Evolutionary conservation across 2,888 invertebrate genomes (phyloP).

Genomic region (Caenorhabditis sulstoni): DNA sequence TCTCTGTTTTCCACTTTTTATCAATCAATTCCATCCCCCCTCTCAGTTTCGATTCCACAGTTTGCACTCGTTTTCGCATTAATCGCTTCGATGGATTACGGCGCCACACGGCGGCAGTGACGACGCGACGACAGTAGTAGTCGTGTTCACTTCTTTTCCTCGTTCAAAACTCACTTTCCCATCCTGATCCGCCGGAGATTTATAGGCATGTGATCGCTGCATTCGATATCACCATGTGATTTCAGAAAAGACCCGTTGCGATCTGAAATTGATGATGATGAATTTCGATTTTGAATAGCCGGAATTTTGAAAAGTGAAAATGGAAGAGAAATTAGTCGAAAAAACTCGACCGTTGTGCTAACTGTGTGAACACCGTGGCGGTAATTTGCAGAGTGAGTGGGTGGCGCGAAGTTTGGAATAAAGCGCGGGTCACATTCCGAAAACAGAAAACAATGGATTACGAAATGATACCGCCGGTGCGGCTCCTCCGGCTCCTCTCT

Average conservation of each 20-base stretch:
- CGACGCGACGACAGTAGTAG: not conserved
- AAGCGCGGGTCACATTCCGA: not conserved
- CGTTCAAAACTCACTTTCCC: slow-evolving; percentile 45
- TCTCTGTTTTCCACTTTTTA: slow-evolving; percentile 2
- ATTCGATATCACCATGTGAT: slow-evolving; percentile 26
- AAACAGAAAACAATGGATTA: slow-evolving; percentile 23
- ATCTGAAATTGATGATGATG: not conserved
- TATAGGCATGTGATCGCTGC: slow-evolving; percentile 12
- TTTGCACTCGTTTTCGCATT: slow-evolving; percentile 40
- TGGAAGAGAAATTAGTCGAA: not conserved
- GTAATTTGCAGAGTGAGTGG: too few species aligned
- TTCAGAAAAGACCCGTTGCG: slow-evolving; percentile 27
- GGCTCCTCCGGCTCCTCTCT: slow-evolving; percentile 6
- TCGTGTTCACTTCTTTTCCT: not conserved
- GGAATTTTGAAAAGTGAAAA: not conserved
- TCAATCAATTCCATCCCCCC: slow-evolving; percentile 4
- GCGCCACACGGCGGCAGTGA: not conserved
- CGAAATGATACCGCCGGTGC: slow-evolving; percentile 27
- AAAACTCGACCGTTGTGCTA: not conserved
- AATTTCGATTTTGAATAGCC: not conserved
- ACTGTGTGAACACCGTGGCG: not conserved
- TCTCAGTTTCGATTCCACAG: slow-evolving; percentile 5
- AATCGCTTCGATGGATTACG: slow-evolving; percentile 48
- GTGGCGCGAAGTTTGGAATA: too few species aligned
- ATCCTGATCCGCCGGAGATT: slow-evolving; percentile 26